These are phyloP conservation scores for Mizuhopecten yessoensis DNA, from an alignment of 1,140 invertebrate species.

Conservation along the genomic window DNA sequence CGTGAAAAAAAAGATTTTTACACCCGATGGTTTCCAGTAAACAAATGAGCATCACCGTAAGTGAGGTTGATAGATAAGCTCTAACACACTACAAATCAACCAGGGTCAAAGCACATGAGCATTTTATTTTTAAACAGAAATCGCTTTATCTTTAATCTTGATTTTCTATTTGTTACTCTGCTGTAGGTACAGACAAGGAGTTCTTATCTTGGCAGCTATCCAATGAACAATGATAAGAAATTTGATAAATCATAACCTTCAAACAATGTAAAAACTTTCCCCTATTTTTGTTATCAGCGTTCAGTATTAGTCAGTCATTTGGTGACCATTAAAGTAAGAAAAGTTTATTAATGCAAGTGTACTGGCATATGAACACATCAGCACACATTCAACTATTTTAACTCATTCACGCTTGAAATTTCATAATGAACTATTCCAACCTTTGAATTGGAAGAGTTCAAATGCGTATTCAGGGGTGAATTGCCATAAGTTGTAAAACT, in stretches of 20 bases:
- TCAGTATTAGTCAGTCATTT: background rate
- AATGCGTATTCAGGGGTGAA: too few species aligned
- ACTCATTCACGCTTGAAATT: too few species aligned
- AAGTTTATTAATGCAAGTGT: background rate
- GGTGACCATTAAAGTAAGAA: background rate
- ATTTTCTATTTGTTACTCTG: background rate
- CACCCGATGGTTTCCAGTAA: background rate
- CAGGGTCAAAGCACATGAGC: background rate
- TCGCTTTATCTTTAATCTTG: background rate
- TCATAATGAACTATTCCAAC: too few species aligned
- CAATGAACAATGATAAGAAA: background rate
- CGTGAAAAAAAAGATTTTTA: background rate
- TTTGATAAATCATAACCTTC: conserved; percentile 26
- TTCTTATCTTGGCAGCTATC: background rate
- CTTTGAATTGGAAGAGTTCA: too few species aligned
- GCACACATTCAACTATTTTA: too few species aligned
- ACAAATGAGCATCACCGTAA: background rate
- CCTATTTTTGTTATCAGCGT: background rate
- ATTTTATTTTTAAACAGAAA: background rate
- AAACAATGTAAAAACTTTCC: conserved; percentile 10
- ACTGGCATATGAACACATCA: too few species aligned
- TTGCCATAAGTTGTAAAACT: too few species aligned
- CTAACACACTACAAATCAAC: background rate
- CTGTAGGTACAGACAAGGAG: background rate
- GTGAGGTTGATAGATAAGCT: background rate